A percentile compares a stretch with the other conserved stretches of the same genome.
Evolutionary conservation across 2,797 vertebrate genomes (phyloP).

Genomic region (Aplochiton taeniatus): DNA sequence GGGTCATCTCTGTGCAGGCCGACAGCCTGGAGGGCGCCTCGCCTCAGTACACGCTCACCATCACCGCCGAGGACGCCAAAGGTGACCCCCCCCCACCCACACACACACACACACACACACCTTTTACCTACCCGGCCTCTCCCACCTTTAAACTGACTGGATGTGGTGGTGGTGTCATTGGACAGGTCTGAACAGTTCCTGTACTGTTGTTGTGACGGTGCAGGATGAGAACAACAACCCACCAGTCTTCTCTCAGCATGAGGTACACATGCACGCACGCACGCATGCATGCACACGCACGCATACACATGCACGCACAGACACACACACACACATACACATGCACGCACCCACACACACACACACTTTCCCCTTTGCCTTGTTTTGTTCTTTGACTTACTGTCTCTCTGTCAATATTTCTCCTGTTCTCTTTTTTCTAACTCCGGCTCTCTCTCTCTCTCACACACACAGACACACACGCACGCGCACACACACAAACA

Average conservation of each 20-base stretch:
- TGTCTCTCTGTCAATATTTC: too few species aligned
- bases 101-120: too few species aligned
- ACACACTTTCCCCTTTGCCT: not conserved
- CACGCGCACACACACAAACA: slow-evolving; percentile 4
- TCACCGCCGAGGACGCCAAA: slow-evolving; percentile 81
- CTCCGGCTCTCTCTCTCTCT: too few species aligned
- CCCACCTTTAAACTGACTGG: too few species aligned
- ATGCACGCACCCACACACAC: not conserved
- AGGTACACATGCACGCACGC: slow-evolving; percentile 61
- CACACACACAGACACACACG: not conserved
- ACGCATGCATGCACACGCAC: not conserved
- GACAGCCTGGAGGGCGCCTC: slow-evolving; percentile 76
- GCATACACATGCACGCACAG: not conserved
- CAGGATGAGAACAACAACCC: slow-evolving; percentile 81
- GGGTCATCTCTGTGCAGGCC: slow-evolving; percentile 74
- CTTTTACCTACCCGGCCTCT: too few species aligned
- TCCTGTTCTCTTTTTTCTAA: too few species aligned
- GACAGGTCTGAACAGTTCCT: slow-evolving; percentile 80
- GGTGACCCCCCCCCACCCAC: too few species aligned
- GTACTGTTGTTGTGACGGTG: slow-evolving; percentile 71
- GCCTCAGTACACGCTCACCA: slow-evolving; percentile 76
- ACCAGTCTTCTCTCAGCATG: slow-evolving; percentile 77
- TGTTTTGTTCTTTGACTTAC: too few species aligned
- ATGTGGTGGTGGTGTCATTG: slow-evolving; percentile 48
- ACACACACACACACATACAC: not conserved